Conservation (phyloP, 2,797 vertebrate genomes). For the Forpus xanthops region DNA sequence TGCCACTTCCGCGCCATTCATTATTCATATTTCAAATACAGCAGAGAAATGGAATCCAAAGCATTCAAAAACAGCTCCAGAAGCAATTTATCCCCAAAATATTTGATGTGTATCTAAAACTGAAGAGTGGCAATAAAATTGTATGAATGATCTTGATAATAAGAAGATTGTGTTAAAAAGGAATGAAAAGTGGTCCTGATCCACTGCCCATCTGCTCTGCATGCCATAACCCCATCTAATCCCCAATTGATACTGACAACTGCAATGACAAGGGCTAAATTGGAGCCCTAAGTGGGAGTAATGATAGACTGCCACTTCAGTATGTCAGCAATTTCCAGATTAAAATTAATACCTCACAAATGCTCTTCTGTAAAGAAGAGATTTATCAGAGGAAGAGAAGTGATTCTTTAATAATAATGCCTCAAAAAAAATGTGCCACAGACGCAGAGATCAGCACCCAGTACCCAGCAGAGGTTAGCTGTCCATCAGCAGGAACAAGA, state of each 20-base stretch:
- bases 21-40: not conserved
- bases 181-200: not conserved
- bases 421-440: not conserved
- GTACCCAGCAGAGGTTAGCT: not conserved
- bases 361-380: not conserved
- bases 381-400: not conserved
- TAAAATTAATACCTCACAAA: constrained; percentile 38
- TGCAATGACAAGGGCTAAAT: constrained; percentile 33
- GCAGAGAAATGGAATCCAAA: not conserved
- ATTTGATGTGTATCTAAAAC: not conserved
- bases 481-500: not conserved
- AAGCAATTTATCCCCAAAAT: not conserved
- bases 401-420: not conserved
- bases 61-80: not conserved
- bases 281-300: constrained; percentile 4
- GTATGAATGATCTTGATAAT: not conserved
- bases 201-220: not conserved
- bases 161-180: not conserved
- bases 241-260: constrained; percentile 15
- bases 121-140: not conserved
- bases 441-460: not conserved
- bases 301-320: constrained; percentile 30
- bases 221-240: constrained; percentile 2
- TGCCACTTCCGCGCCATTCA: not conserved
- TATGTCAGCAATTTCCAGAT: constrained; percentile 26